Conservation (phyloP, 2,797 vertebrate species). For the Tokudaia muenninki region DNA sequence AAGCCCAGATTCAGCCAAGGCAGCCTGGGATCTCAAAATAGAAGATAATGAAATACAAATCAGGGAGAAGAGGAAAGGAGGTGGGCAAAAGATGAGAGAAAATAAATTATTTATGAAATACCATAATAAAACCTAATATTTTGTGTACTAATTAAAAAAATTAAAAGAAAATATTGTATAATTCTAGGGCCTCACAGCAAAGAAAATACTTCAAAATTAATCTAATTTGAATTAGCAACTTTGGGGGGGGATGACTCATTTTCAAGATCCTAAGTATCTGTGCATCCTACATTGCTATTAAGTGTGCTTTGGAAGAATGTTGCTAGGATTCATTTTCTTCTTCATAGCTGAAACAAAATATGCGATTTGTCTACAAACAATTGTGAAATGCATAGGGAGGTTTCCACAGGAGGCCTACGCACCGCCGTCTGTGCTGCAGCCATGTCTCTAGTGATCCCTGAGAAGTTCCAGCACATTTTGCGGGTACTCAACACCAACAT, state of each 20-base stretch:
- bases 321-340: constrained; percentile 37
- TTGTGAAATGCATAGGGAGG: not conserved
- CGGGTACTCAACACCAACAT: no score
- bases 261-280: not conserved
- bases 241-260: not conserved
- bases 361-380: constrained; percentile 30
- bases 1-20: not conserved
- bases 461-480: no score
- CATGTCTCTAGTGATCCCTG: no score
- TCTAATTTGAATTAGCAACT: constrained; percentile 14
- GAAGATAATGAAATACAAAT: not conserved
- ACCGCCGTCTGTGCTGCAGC: no score
- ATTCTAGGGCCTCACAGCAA: not conserved
- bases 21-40: not conserved
- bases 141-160: not conserved
- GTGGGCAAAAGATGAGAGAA: not conserved
- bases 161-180: not conserved
- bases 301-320: not conserved
- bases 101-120: not conserved
- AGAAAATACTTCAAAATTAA: constrained; percentile 1
- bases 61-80: not conserved
- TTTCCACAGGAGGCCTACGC: no score
- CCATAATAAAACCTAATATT: not conserved
- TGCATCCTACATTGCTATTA: constrained; percentile 19
- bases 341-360: constrained; percentile 11